Evolutionary conservation across 2,797 vertebrate genomes (phyloP).

Genomic region (Adelosebastes latens): DNA sequence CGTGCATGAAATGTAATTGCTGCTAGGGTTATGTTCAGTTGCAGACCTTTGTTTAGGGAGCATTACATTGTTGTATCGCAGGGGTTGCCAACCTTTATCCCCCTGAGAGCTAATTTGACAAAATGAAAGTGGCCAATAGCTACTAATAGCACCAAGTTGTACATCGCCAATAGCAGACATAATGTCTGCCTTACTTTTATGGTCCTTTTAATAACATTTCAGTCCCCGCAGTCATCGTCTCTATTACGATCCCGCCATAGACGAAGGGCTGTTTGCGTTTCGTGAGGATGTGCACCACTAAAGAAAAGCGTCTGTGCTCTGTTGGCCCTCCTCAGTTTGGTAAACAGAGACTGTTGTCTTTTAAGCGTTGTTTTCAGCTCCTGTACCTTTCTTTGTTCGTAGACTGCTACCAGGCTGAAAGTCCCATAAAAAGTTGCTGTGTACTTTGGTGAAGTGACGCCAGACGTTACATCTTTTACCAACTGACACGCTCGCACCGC

Average conservation of each 20-base stretch:
- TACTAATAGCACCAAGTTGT: no score
- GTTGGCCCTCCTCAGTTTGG: no score
- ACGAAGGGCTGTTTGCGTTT: neutral
- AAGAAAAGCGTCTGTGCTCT: no score
- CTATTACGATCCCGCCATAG: neutral
- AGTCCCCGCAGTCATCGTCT: neutral
- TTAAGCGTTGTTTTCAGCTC: no score
- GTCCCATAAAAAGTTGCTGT: no score
- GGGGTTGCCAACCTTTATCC: no score
- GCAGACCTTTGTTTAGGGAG: neutral
- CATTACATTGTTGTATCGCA: neutral
- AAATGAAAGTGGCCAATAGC: neutral
- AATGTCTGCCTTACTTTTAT: neutral
- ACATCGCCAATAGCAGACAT: neutral
- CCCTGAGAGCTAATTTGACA: neutral
- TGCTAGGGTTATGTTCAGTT: neutral
- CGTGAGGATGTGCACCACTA: no score
- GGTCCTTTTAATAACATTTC: neutral
- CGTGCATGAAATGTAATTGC: neutral
- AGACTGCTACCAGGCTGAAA: accelerated
- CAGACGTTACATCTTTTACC: no score
- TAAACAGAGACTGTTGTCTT: no score
- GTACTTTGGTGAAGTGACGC: no score
- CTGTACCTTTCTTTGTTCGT: no score
- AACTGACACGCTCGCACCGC: no score